A percentile compares a stretch with the other conserved stretches of the same genome.
Evolutionary conservation across 2,113 vertebrate species (phyloP).

Genomic region (Triplophysa siluroides): DNA sequence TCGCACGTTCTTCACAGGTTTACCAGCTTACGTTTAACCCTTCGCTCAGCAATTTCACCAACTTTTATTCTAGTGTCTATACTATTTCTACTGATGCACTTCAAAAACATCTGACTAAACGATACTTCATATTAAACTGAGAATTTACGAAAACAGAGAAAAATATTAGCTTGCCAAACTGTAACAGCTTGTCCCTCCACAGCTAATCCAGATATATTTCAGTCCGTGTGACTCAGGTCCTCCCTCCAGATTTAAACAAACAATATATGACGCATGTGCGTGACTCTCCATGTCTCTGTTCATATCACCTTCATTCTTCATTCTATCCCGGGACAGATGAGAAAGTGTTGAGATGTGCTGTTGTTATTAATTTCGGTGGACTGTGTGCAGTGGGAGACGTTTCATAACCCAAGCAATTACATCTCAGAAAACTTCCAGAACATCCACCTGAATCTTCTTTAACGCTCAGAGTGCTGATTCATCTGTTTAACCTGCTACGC

Average conservation of each 20-base stretch:
- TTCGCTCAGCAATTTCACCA: too few species aligned
- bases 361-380: too few species aligned
- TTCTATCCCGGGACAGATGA: slow-evolving; percentile 6
- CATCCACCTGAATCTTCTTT: too few species aligned
- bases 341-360: slow-evolving; percentile 25
- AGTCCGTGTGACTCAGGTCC: not conserved
- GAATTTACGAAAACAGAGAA: not conserved
- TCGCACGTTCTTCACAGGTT: too few species aligned
- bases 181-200: not conserved
- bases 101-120: not conserved
- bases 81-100: not conserved
- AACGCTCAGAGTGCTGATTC: too few species aligned
- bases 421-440: too few species aligned
- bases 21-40: too few species aligned
- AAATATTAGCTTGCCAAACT: not conserved
- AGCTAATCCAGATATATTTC: not conserved
- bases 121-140: too few species aligned
- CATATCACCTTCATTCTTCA: slow-evolving; percentile 18
- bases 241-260: not conserved
- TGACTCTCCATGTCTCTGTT: not conserved
- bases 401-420: too few species aligned
- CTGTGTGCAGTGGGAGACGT: too few species aligned
- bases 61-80: too few species aligned
- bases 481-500: too few species aligned
- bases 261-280: not conserved